A percentile compares a stretch with the other conserved stretches of the same genome.
Conservation (phyloP, 2,888 invertebrate species). For the Drosophila parthenogenetica region DNA sequence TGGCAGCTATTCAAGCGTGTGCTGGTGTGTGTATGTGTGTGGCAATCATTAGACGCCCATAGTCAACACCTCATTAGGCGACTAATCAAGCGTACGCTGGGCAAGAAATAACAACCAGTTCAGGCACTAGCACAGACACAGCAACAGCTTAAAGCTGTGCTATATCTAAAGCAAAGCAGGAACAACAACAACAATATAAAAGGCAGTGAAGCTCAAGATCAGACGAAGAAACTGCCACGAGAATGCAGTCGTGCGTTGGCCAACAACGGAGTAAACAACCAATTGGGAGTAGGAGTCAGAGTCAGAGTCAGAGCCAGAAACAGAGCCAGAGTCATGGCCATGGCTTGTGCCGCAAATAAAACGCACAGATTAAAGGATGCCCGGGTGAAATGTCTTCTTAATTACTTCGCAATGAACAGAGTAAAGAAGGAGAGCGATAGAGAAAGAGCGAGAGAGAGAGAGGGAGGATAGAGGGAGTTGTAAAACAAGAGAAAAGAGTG, state of each 20-base stretch:
- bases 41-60: slow-evolving; percentile 70
- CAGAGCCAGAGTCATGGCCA: slow-evolving; percentile 4
- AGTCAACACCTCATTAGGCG: slow-evolving; percentile 82
- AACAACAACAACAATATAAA: slow-evolving; percentile 30
- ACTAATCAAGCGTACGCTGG: slow-evolving; percentile 81
- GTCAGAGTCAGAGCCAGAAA: slow-evolving; percentile 8
- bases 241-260: slow-evolving; percentile 54
- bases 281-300: not conserved
- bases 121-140: slow-evolving; percentile 30
- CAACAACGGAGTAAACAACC: slow-evolving; percentile 56
- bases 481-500: not conserved
- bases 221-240: slow-evolving; percentile 32
- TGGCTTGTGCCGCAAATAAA: slow-evolving; percentile 64
- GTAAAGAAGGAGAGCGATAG: not conserved
- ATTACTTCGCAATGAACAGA: slow-evolving; percentile 77
- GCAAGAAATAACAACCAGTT: slow-evolving; percentile 72
- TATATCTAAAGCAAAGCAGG: slow-evolving; percentile 51
- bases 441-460: not conserved
- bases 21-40: slow-evolving; percentile 14
- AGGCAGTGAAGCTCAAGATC: slow-evolving; percentile 27
- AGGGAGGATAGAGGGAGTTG: not conserved
- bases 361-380: slow-evolving; percentile 82
- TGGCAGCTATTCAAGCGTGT: slow-evolving; percentile 22
- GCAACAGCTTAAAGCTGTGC: slow-evolving; percentile 20
- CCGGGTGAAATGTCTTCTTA: slow-evolving; percentile 82